Evolutionary conservation across 2,797 vertebrate species (phyloP).

Genomic region (Hoplostethus mediterraneus): DNA sequence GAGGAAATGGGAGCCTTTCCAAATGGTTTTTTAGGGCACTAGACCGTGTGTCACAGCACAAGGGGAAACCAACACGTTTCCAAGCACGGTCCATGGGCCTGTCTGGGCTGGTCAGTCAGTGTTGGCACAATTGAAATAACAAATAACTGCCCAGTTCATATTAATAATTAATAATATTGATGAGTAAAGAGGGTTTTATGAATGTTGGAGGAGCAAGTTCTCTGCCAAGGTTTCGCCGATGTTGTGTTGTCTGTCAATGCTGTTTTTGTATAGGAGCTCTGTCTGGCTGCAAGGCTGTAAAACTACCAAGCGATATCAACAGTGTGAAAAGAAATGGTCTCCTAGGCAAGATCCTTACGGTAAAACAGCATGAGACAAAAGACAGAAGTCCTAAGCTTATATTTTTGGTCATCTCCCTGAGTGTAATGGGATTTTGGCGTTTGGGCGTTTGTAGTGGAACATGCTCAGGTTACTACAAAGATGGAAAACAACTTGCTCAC

Average conservation of each 20-base stretch:
- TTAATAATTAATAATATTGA: background rate
- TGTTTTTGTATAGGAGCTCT: no score
- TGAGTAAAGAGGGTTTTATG: background rate
- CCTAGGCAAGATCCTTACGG: background rate
- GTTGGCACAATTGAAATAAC: constrained; percentile 28
- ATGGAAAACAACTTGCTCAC: background rate
- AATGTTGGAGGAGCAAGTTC: background rate
- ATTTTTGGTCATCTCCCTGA: background rate
- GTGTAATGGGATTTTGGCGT: background rate
- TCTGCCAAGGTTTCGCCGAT: background rate
- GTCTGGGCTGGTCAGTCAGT: background rate
- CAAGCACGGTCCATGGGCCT: background rate
- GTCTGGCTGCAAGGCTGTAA: no score
- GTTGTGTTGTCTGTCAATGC: no score
- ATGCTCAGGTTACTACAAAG: background rate
- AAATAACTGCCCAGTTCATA: background rate
- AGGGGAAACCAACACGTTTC: constrained; percentile 6
- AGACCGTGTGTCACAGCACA: no score
- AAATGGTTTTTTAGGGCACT: background rate
- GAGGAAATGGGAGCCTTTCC: background rate
- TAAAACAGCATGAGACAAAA: background rate
- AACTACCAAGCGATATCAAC: no score
- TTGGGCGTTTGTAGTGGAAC: background rate
- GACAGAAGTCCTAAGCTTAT: background rate
- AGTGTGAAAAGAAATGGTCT: no score